Evolutionary conservation across 2,113 vertebrate species (phyloP), one percentile per base, ranked within the genome.

Genomic region (Nymphicus hollandicus): DNA sequence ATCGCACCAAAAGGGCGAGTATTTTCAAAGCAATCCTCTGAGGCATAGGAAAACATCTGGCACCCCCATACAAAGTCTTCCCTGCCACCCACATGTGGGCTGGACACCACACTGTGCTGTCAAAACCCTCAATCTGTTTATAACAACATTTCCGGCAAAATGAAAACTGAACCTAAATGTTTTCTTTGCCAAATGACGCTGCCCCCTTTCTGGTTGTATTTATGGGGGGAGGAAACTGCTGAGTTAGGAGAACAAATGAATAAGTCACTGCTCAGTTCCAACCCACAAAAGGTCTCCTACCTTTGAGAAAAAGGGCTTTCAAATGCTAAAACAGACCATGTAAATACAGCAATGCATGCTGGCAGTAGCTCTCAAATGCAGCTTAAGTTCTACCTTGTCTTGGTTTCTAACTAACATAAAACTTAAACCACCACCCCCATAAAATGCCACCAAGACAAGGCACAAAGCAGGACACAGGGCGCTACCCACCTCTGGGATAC

Each of bases 51-150:
- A 56, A 81, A 95, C 88, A 94, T 88, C 93, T 91, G 86, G 47
- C n/a, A 84, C 8, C 13, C 63, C 46, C 12, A 19, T 35, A 80
- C 12, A 50, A 73, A 86, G 88, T 81, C 39, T 78, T 94, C 76
- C 35, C 53, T 77, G 58, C 82, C 76, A 90, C 95, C 95, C 93
- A 93, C 93, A 65, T 69, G 72, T 24, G 73, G 82, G 55, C 69
- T 95, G 90, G 88, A 94, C 91, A 91, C 70, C 31, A 89, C 91
- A 84, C 11, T 83, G 50, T 81, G 55, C 93, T 88, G 83, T 93
- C 49, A 91, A 87, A 92, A 94, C 37, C 61, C 69, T 70, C 88
- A 76, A 35, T 91, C 69, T 93, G 77, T 89, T 96, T 93, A 93
- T 84, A 93, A 90, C 52, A 90, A 81, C 72, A 91, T 79, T 96